Base-by-base conservation (phyloP, 2,113 vertebrate species). In the Emydocephalus ijimae region DNA sequence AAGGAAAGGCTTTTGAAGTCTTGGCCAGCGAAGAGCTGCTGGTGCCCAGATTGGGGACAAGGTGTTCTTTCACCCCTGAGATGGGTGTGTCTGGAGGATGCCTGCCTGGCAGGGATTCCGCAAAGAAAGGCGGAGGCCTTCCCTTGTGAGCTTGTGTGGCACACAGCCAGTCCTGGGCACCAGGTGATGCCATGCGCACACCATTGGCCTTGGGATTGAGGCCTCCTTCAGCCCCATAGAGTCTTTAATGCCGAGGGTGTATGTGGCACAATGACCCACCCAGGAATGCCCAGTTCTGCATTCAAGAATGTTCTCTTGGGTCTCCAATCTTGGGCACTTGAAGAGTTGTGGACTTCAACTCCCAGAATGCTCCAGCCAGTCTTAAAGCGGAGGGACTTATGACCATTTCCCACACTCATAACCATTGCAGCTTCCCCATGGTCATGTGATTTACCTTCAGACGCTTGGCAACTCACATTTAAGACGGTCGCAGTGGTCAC, bases 131-230 rank as follows among this genome's bases (percentile, higher is more conserved):
- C 15, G 5, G 5, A 24, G 5, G 5, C 10, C 55, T 18, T 29
- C 34, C 34, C 10, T 23, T 34, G 21, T 34, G 34, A 23, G 29
- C n/a, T 34, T 34, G 14, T 2, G 29, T 11, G 34, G 52, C 9
- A 1, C 52, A 34, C 29, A 74, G n/a, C n/a, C 64, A 74, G n/a
- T 34, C 64, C 5, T 74, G n/a, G 64, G 64, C 14, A 18, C 14
- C 29, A 5, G 64, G 0, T 18, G n/a, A 5, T 1, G n/a, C n/a
- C 14, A 18, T 15, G n/a, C 1, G 5, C 29, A 74, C 5, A 3
- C 64, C 1, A 0, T 74, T 34, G 29, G 64, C n/a, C n/a, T 74
- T 12, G n/a, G 12, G 5, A 6, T 34, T 74, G 14, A 4, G 64
- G 64, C 14, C n/a, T n/a, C n/a, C 64, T 74, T 15, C 14, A 18